Base-by-base conservation (phyloP, 2,113 vertebrate genomes). In the Lophochroa leadbeateri region DNA sequence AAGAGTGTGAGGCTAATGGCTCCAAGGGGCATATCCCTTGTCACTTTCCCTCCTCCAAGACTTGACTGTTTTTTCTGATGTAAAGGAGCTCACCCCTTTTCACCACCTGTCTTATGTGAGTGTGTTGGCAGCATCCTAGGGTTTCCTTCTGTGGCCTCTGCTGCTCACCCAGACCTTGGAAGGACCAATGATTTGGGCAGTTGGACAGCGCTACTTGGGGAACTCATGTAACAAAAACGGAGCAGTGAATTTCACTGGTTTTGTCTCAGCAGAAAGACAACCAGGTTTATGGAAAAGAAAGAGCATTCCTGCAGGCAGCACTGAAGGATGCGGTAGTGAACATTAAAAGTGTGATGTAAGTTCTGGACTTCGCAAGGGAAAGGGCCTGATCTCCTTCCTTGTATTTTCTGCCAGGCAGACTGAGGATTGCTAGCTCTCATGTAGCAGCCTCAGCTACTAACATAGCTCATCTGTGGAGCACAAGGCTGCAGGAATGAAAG, bases 1-100 rank as follows among this genome's bases (percentile, higher is more conserved):
- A 71, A 33, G 20, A 57, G 8, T 0, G 0, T 10, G 47, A 79
- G 20, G 27, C 27, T 31, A 29, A 3, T 0, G 3, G 61, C 35
- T 92, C 52, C 47, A 31, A 87, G 47, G 33, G 67, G 4, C 57
- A 9, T 14, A 5, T 18, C 61, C 57, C 35, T 37, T 2, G 0
- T 28, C 14, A 2, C 23, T n/a, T 2, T 44, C 9, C 6, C 18
- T 80, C 44, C 49, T 77, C 67, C 18, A 14, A 16, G 53, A 31
- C 67, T 64, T 5, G 18, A 4, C 2, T 21, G 31, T n/a, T 27
- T 60, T 80, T 80, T 41, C 37, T 1, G 6, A 47, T 4, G 25
- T 52, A 81, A 25, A 68, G 64, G 17, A 92, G 11, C 33, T 57
- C 41, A 57, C 19, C 19, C 8, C 17, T 52, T 76, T 79, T 69